Evolutionary conservation across 2,113 vertebrate genomes (phyloP).

Genomic region (Prionailurus viverrinus): DNA sequence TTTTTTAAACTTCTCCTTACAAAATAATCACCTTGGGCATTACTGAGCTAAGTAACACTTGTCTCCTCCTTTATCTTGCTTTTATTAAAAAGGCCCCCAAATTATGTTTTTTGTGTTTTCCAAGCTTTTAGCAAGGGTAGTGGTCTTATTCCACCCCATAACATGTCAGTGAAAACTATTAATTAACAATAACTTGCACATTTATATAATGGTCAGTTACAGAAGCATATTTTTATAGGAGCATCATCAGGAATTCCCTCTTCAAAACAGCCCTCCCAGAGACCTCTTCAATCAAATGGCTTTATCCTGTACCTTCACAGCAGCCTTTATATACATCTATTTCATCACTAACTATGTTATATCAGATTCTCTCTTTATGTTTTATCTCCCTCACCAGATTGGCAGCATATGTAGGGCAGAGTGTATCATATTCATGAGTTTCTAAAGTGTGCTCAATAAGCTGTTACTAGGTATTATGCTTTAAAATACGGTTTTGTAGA

Average conservation of each 20-base stretch:
- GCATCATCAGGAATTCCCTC: not conserved
- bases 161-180: not conserved
- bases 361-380: not conserved
- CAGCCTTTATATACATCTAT: not conserved
- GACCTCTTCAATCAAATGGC: not conserved
- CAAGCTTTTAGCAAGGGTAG: not conserved
- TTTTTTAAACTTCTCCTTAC: constrained; percentile 38
- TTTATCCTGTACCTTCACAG: not conserved
- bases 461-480: not conserved
- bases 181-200: not conserved
- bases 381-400: not conserved
- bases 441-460: not conserved
- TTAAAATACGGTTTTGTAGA: not conserved
- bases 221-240: not conserved
- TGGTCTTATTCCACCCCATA: not conserved
- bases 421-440: not conserved
- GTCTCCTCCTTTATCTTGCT: not conserved
- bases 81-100: not conserved
- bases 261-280: not conserved
- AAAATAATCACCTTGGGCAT: constrained; percentile 1
- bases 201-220: constrained; percentile 10
- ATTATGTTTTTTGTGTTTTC: not conserved
- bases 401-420: not conserved
- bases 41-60: not conserved
- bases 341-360: not conserved